Conservation (phyloP, 1,140 invertebrate species). For the Helicoverpa armigera region DNA sequence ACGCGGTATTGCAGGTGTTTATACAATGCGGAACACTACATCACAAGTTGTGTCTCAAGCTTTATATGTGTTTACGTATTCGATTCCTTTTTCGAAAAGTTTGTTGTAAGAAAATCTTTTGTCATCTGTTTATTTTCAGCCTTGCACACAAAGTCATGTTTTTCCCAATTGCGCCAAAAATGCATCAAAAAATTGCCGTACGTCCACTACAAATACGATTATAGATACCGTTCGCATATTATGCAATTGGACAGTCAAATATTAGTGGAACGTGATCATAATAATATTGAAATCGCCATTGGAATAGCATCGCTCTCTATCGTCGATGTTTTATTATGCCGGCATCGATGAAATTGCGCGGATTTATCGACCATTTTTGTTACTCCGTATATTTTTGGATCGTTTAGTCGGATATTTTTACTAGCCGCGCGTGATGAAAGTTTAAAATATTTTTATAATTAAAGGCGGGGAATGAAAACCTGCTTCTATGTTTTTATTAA, state of each 20-base stretch:
- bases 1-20: not conserved
- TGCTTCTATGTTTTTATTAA: too few relatives aligned
- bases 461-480: not conserved
- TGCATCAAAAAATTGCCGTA: constrained; percentile 24
- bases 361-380: constrained; percentile 38
- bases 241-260: constrained; percentile 62
- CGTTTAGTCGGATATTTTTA: constrained; percentile 3
- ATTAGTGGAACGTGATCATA: constrained; percentile 68
- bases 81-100: too few relatives aligned
- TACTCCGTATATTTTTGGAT: constrained; percentile 5
- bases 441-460: not conserved
- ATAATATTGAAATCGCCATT: constrained; percentile 54
- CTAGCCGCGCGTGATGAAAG: not conserved
- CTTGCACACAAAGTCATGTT: constrained; percentile 7
- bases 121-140: not conserved
- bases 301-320: constrained; percentile 38
- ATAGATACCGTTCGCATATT: constrained; percentile 55
- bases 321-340: constrained; percentile 37
- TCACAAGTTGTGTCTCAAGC: not conserved
- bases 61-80: too few relatives aligned
- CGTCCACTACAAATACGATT: constrained; percentile 53
- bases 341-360: constrained; percentile 31
- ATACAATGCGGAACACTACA: not conserved
- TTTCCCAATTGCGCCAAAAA: constrained; percentile 5
- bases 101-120: too few relatives aligned